Evolutionary conservation across 2,797 vertebrate genomes (phyloP).

Genomic region (Falco cherrug): DNA sequence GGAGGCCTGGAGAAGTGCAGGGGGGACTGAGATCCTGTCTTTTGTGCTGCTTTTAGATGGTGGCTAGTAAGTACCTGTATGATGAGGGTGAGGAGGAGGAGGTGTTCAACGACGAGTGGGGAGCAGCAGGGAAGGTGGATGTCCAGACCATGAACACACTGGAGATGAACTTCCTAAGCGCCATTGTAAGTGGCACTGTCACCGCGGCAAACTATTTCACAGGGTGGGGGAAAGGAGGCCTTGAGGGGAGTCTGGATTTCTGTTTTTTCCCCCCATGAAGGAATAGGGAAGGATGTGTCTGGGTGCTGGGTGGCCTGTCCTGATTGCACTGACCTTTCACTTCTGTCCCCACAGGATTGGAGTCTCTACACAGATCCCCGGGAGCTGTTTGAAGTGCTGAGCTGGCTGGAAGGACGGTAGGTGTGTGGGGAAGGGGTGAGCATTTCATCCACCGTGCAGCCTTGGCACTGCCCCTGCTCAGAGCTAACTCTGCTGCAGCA

Average conservation of each 20-base stretch:
- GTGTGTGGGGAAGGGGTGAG: constrained; percentile 65
- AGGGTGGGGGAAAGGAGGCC: accelerated
- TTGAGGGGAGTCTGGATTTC: not conserved
- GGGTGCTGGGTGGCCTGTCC: not conserved
- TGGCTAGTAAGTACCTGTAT: constrained; percentile 98
- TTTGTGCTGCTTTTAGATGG: constrained; percentile 84
- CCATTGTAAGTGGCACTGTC: constrained; percentile 85
- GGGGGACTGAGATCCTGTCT: not conserved
- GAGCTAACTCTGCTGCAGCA: not conserved
- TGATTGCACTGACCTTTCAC: not conserved
- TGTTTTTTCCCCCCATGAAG: not conserved
- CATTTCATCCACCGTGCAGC: not conserved
- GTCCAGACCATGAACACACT: constrained; percentile 92
- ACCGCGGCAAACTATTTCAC: accelerated
- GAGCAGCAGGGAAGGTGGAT: constrained; percentile 92
- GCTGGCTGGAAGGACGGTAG: constrained; percentile 91
- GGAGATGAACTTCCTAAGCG: constrained; percentile 95
- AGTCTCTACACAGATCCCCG: constrained; percentile 90
- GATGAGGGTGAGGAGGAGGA: constrained; percentile 98
- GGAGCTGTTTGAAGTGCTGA: constrained; percentile 90
- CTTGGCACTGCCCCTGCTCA: not conserved
- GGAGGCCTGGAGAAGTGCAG: not conserved
- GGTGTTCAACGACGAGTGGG: constrained; percentile 98
- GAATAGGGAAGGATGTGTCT: not conserved
- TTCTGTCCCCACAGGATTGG: constrained; percentile 85